Conservation (phyloP, 2,113 vertebrate species). For the Zootoca vivipara region DNA sequence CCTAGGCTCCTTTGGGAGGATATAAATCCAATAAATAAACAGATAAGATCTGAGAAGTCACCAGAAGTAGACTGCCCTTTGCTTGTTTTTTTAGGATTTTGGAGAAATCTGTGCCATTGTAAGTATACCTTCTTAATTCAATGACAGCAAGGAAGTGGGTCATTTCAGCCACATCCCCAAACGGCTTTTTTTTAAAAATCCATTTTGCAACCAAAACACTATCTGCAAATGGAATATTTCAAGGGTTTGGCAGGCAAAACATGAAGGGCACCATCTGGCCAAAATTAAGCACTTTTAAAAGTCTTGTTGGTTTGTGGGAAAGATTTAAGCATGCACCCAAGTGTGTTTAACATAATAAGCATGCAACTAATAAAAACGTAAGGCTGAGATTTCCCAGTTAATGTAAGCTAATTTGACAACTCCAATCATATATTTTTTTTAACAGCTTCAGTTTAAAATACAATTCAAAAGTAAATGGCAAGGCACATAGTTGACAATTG, state of each 20-base stretch:
- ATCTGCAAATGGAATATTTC: neutral
- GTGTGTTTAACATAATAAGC: neutral
- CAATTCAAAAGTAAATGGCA: fast-evolving
- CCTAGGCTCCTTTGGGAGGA: too few species aligned
- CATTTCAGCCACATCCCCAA: neutral
- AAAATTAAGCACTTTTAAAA: neutral
- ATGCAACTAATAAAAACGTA: neutral
- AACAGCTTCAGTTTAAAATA: fast-evolving
- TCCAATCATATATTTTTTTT: fast-evolving
- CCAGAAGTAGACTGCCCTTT: neutral
- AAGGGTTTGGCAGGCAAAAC: neutral
- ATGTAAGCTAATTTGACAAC: neutral
- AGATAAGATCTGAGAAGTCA: neutral
- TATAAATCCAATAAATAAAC: too few species aligned
- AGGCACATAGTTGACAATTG: fast-evolving
- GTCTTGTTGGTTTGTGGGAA: neutral
- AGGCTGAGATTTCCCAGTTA: neutral
- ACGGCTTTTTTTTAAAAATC: too few species aligned
- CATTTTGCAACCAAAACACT: neutral
- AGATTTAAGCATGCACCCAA: neutral
- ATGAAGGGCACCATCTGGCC: neutral
- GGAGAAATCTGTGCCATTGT: neutral
- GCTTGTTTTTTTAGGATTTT: neutral
- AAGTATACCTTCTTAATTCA: neutral
- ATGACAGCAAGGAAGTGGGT: neutral